Evolutionary conservation across 2,888 invertebrate genomes (phyloP), one percentile per base, ranked within the genome.

Genomic region (Heliconius ismenius): DNA sequence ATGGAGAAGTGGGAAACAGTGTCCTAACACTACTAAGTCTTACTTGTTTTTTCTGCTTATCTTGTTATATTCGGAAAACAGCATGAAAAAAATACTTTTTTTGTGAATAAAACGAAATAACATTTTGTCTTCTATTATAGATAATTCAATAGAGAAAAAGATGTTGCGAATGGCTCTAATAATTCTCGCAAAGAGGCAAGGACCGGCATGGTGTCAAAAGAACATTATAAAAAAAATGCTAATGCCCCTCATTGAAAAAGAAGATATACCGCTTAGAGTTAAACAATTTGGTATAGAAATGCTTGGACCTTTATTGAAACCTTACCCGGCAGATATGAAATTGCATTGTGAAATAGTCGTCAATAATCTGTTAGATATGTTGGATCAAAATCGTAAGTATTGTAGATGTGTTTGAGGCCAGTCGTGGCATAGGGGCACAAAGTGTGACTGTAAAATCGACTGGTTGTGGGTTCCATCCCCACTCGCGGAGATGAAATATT

Each of bases 321-420:
- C 94, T 0, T 94, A 89, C 79, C 92, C 93, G 4, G 80, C 80
- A 9, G 88, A 91, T 28, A 94, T 94, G 93, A 92, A 89, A 83
- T 86, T 92, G 21, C 88, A 93, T 76, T 89, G 88, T 81, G 92
- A 92, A 86, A 87, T 91, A 79, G 84, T 88, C 24, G 84, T 90
- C 4, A 91, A 90, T 82, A 86, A 90, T 79, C 84, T 94, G 4
- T 74, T 86, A 28, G 86, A 89, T 70, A 88, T 91, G 83, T 81
- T 91, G 74, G 82, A 90, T 26, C 80, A 84, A 54, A 84, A 87
- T 82, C 85, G 94, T 94, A 83, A 91, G 92, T 91, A 82, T 72
- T 36, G 32, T 43, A 54, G 21, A 60, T 26, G 26, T 6, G 18
- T 28, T 63, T 62, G 11, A 26, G 58, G 32, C 32, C 32, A 32